Evolutionary conservation across 2,113 vertebrate genomes (phyloP).

Genomic region (Oncorhynchus nerka): DNA sequence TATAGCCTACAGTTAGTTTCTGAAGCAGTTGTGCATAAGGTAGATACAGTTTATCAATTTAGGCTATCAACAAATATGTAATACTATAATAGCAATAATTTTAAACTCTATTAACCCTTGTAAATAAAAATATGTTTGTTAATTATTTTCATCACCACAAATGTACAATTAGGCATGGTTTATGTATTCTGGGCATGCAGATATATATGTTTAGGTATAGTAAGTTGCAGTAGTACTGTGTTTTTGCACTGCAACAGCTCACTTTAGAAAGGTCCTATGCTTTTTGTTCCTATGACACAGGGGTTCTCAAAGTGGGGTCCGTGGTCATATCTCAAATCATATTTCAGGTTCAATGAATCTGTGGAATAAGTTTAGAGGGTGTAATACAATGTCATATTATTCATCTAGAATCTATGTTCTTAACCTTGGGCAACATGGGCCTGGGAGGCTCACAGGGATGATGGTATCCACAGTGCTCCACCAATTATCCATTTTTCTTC

Average conservation of each 20-base stretch:
- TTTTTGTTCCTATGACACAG: slow-evolving; percentile 17
- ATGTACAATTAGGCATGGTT: slow-evolving; percentile 57
- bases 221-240: slow-evolving; percentile 40
- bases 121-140: slow-evolving; percentile 27
- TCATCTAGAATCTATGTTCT: too few species aligned
- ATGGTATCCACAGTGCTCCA: too few species aligned
- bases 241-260: slow-evolving; percentile 50
- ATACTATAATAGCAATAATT: slow-evolving; percentile 23
- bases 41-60: slow-evolving; percentile 10
- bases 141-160: slow-evolving; percentile 46
- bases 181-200: slow-evolving; percentile 61
- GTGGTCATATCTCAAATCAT: too few species aligned
- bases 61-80: slow-evolving; percentile 29
- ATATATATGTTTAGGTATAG: slow-evolving; percentile 37
- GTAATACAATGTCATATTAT: too few species aligned
- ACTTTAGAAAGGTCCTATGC: slow-evolving; percentile 55
- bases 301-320: too few species aligned
- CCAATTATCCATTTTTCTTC: too few species aligned
- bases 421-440: too few species aligned
- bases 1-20: slow-evolving; percentile 17
- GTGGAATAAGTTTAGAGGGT: too few species aligned
- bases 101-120: slow-evolving; percentile 15
- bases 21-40: slow-evolving; percentile 47
- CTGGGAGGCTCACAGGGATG: too few species aligned
- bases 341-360: too few species aligned